Conservation (phyloP, 2,113 vertebrate genomes). For the Saccopteryx bilineata region DNA sequence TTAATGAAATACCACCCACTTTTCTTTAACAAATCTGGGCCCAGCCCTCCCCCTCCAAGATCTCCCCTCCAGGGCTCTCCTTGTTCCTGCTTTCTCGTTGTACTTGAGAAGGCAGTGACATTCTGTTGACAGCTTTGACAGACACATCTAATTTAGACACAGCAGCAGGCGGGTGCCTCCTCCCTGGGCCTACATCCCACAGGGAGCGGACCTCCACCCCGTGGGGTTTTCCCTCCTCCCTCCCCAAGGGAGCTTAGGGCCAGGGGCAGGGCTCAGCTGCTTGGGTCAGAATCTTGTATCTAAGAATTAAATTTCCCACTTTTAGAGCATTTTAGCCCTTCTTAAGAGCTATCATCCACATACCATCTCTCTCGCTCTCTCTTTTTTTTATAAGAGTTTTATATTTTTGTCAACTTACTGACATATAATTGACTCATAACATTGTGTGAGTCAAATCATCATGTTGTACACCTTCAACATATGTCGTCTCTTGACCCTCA, state of each 20-base stretch:
- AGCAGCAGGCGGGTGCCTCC: not conserved
- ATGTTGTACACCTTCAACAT: not conserved
- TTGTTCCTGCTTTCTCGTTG: not conserved
- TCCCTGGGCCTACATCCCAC: not conserved
- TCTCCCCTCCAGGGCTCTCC: not conserved
- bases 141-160: constrained; percentile 54
- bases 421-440: not conserved
- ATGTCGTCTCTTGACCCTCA: not conserved
- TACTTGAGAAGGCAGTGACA: constrained; percentile 2
- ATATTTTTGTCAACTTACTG: not conserved
- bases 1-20: constrained; percentile 28
- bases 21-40: not conserved
- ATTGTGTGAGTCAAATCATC: not conserved
- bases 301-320: not conserved
- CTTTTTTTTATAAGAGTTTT: not conserved
- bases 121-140: constrained; percentile 39
- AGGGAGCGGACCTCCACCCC: not conserved
- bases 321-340: not conserved
- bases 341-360: not conserved
- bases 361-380: not conserved
- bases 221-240: not conserved
- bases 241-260: not conserved
- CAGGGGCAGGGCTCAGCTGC: not conserved
- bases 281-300: not conserved
- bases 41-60: not conserved